Conservation (phyloP, 2,888 invertebrate species). For the Stictocephala bisonia region DNA sequence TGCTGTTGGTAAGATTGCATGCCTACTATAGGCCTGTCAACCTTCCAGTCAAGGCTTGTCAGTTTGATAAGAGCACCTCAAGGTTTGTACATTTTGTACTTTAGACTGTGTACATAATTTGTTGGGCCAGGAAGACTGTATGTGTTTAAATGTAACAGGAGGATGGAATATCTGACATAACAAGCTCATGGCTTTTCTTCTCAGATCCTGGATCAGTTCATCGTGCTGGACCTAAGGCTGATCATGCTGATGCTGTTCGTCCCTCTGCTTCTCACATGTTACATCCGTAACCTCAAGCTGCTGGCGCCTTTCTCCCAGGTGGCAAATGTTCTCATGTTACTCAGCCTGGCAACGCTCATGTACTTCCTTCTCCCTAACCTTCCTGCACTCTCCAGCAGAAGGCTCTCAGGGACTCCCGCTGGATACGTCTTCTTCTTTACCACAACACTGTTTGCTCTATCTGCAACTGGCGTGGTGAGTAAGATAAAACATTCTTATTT, state of each 20-base stretch:
- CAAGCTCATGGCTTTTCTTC: no score
- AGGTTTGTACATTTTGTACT: not conserved
- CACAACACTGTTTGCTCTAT: slow-evolving; percentile 72
- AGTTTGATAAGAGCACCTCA: not conserved
- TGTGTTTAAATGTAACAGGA: not conserved
- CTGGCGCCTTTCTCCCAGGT: slow-evolving; percentile 68
- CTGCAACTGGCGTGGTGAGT: slow-evolving; percentile 55
- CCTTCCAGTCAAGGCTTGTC: not conserved
- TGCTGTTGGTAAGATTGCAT: no score
- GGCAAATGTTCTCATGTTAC: slow-evolving; percentile 67
- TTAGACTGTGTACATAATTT: not conserved
- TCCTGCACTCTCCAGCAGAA: slow-evolving; percentile 59
- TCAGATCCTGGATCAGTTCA: slow-evolving; percentile 31
- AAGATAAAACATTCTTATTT: not conserved
- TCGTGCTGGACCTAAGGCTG: slow-evolving; percentile 25
- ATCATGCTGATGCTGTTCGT: slow-evolving; percentile 59
- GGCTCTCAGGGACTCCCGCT: slow-evolving; percentile 57
- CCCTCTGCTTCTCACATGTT: slow-evolving; percentile 65
- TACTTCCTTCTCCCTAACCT: slow-evolving; percentile 65
- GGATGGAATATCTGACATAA: not conserved
- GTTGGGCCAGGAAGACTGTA: not conserved
- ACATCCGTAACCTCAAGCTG: slow-evolving; percentile 64
- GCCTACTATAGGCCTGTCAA: no score
- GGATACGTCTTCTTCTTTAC: slow-evolving; percentile 70
- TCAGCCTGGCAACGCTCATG: slow-evolving; percentile 66